Base-by-base conservation (phyloP, 2,797 vertebrate genomes). In the Chaenodraco wilsoni region DNA sequence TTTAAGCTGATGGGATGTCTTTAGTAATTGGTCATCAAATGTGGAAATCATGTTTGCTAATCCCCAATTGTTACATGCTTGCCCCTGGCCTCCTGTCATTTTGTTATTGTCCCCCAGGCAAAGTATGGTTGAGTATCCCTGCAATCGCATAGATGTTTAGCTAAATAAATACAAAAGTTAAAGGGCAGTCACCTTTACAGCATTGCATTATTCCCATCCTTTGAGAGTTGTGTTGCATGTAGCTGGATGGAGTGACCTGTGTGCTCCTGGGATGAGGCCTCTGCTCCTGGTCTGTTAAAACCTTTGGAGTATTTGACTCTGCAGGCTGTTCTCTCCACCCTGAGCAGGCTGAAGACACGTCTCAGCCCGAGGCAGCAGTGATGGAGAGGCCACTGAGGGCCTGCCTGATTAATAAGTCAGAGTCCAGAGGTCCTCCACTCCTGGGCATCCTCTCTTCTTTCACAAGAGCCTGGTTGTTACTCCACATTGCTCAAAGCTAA, bases 351-450 rank as follows among this genome's bases (percentile, higher is more conserved):
- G 69, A 71, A 79, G 79, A 81, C 71, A 51, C 15, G 37, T 78
- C 41, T 66, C 67, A 81, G 88, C 92, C 89, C 9, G 64, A 66
- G 85, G 92, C 86, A 54, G 70, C 63, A 75, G 71, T 46, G 16
- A 69, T 70, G 69, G 77, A 72, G 81, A 73, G 63, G 72, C 86
- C 78, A 74, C 84, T 77, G 61, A 82, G 82, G 72, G 78, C 54
- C 85, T 79, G 74, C 55, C 85, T 93, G 91, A 92, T 92, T 91
- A 92, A 92, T 93, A 86, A 92, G 86, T 83, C 76, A 45, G 83
- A 84, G 90, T 85, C 76, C 91, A 89, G 89, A 92, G 94, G 91
- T 94, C 91, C 88, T 90, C 78, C 85, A 90, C 91, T 93, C 78
- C 87, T 87, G 88, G 90, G 90, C 88, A 92, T 91, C 89, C 73